Percentiles rank a stretch among this genome's conserved stretches.
These are phyloP conservation scores for Vulpes vulpes DNA, from an alignment of 2,113 vertebrate genomes.

Conservation along the genomic window DNA sequence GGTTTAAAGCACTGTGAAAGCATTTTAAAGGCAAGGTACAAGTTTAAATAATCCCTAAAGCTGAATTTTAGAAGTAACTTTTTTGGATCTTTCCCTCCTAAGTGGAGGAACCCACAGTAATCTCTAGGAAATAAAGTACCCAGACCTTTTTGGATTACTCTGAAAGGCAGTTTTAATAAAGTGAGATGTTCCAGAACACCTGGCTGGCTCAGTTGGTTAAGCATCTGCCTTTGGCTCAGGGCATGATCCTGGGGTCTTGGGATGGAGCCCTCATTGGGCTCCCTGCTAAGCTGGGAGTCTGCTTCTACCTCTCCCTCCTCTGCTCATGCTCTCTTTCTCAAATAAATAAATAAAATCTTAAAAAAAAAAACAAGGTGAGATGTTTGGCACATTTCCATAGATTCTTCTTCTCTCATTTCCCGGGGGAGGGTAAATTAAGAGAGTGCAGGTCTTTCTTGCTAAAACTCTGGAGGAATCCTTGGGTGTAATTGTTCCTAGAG, in stretches of 20 bases:
- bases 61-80: background rate
- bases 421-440: background rate
- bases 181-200: background rate
- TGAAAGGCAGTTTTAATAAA: background rate
- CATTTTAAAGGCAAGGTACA: background rate
- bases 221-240: background rate
- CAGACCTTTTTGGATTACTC: background rate
- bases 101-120: background rate
- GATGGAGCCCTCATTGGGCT: background rate
- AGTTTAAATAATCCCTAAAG: background rate
- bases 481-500: background rate
- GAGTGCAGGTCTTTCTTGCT: background rate
- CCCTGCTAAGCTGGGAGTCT: background rate
- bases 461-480: background rate
- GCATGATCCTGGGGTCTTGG: background rate
- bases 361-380: background rate
- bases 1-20: background rate
- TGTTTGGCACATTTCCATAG: background rate
- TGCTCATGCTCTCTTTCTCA: background rate
- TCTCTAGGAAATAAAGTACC: background rate
- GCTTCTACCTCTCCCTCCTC: background rate
- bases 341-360: background rate
- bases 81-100: background rate
- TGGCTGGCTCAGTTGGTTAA: background rate
- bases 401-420: background rate